These are phyloP conservation scores for Athetis lepigone DNA, from an alignment of 2,888 invertebrate species.

Conservation along the genomic window DNA sequence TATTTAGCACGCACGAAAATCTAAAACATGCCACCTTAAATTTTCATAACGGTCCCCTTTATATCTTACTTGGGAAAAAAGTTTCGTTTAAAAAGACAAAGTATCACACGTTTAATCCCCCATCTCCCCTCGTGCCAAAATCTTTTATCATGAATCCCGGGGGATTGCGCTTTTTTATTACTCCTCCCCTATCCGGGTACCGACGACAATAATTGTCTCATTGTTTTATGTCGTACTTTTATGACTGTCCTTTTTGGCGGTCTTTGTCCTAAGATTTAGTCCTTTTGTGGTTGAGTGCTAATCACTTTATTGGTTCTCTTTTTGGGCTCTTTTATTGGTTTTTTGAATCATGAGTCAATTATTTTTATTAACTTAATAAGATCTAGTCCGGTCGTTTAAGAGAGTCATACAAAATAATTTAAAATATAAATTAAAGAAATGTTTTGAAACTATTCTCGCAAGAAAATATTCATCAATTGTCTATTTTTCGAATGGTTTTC, in stretches of 20 bases:
- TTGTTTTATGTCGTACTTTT: slow-evolving; percentile 81
- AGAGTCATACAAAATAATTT: too few relatives aligned
- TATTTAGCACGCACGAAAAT: slow-evolving; percentile 27
- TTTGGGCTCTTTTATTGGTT: slow-evolving; percentile 6
- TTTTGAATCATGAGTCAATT: too few relatives aligned
- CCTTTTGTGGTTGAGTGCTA: slow-evolving; percentile 21
- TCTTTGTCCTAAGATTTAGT: slow-evolving; percentile 40
- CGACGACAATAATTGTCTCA: slow-evolving; percentile 82
- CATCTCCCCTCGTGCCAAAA: slow-evolving; percentile 81
- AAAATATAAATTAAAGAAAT: too few relatives aligned
- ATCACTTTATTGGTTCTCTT: slow-evolving; percentile 37
- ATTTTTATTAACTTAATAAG: too few relatives aligned
- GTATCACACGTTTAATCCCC: slow-evolving; percentile 82
- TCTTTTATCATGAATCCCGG: slow-evolving; percentile 83
- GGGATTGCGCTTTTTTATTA: slow-evolving; percentile 83
- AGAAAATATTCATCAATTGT: too few relatives aligned
- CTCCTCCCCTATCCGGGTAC: slow-evolving; percentile 64
- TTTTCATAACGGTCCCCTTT: slow-evolving; percentile 62
- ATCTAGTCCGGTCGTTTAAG: too few relatives aligned
- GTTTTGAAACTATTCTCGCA: too few relatives aligned
- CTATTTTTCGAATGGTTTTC: too few relatives aligned
- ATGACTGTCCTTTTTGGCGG: slow-evolving; percentile 53
- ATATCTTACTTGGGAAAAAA: slow-evolving; percentile 69
- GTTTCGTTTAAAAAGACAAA: slow-evolving; percentile 85
- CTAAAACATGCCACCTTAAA: slow-evolving; percentile 57